Conservation (phyloP, 64 coral and sea anemone genomes). For the Dendronephthya gigantea region DNA sequence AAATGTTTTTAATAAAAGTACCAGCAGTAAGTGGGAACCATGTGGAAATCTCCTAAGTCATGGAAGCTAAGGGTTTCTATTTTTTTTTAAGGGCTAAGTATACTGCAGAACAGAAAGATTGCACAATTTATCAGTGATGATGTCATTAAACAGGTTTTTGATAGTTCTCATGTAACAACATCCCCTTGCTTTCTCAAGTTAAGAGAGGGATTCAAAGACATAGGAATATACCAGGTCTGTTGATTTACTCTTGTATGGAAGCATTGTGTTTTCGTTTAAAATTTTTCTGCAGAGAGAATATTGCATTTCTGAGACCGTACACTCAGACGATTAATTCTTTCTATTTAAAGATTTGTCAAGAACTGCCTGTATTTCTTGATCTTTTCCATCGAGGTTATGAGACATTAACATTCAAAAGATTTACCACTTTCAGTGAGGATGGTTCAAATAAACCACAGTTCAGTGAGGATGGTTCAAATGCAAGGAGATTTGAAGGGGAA, state of each 20-base stretch:
- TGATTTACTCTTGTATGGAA: no score
- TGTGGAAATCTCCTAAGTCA: no score
- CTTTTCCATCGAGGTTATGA: background rate
- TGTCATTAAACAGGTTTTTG: slow-evolving; percentile 8
- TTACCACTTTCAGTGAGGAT: background rate
- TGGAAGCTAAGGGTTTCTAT: no score
- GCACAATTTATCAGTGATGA: slow-evolving; percentile 2
- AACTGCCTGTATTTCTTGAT: background rate
- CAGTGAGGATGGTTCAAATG: background rate
- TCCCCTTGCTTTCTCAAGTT: slow-evolving; percentile 5
- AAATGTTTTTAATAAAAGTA: no score
- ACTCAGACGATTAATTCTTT: background rate
- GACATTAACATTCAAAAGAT: background rate
- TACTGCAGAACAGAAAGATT: slow-evolving; percentile 22
- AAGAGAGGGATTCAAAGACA: background rate
- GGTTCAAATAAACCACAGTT: background rate
- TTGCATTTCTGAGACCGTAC: background rate
- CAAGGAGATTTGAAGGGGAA: background rate
- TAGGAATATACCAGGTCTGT: slow-evolving; percentile 33
- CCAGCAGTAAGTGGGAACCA: no score
- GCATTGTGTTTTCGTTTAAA: background rate
- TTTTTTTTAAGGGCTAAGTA: no score
- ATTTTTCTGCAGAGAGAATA: background rate
- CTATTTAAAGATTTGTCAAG: background rate
- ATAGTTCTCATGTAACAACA: background rate